Evolutionary conservation across 2,113 vertebrate species (phyloP), one percentile per base, ranked within the genome.

Genomic region (Macrotis lagotis): DNA sequence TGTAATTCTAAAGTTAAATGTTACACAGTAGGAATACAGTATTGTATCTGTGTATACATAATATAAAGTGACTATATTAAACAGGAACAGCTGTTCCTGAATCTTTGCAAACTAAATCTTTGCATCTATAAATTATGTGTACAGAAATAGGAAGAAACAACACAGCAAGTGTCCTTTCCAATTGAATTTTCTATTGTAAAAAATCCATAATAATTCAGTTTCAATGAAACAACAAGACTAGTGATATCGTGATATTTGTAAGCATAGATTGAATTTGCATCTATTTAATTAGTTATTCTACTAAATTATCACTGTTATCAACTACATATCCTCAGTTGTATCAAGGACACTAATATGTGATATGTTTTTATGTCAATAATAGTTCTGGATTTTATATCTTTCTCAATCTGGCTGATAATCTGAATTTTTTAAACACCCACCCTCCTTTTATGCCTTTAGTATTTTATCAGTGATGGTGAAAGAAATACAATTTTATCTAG

Each of bases 21-120:
- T 90, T 96, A 95, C 96, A 95, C 92, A 93, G 53, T 94, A 96
- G 92, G 91, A 97, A 96, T 91, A 88, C 14, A 53, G 83, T 91
- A 48, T 91, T 96, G 97, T 97, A 96, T 96, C 95, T 97, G 95
- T 93, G 93, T 95, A 94, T 66, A 95, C 22, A 89, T 97, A 97
- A 97, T 97, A 93, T 92, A 94, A 97, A 97, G 96, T 91, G 91
- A 94, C 92, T 96, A 91, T 49, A 96, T 95, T 97, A 96, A 96
- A 95, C 83, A 93, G 88, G 92, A 98, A 94, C 97, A 98, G 96
- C 97, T 98, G 97, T 96, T 98, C 92, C 90, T 97, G 94, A 98
- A 97, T 95, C 97, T 95, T 96, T 97, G 92, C 96, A 96, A 97
- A 95, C 95, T 97, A 96, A 96, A 97, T 97, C 98, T 66, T 95